Evolutionary conservation across 1,140 invertebrate genomes (phyloP).

Genomic region (Bombus huntii): DNA sequence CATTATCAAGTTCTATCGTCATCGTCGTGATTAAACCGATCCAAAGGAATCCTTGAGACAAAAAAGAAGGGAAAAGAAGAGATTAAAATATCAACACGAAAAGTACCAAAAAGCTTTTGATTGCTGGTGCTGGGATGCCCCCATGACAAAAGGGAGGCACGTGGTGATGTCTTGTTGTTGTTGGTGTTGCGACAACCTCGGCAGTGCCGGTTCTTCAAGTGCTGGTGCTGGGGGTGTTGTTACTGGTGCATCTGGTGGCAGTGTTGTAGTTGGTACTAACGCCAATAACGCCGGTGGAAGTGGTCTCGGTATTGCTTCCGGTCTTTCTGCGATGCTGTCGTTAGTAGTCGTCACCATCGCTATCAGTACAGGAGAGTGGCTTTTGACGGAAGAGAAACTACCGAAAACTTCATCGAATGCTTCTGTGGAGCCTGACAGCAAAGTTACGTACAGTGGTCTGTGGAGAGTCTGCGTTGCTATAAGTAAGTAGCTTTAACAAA

Average conservation of each 20-base stretch:
- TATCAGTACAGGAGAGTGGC: slow-evolving; percentile 84
- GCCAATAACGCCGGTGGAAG: slow-evolving; percentile 39
- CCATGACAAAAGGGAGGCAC: slow-evolving; percentile 67
- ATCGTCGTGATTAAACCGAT: not conserved
- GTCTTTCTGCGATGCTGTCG: slow-evolving; percentile 83
- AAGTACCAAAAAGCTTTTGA: slow-evolving; percentile 1
- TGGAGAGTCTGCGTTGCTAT: slow-evolving; percentile 79
- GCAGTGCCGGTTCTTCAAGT: slow-evolving; percentile 62
- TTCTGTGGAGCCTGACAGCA: slow-evolving; percentile 75
- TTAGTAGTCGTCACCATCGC: slow-evolving; percentile 83
- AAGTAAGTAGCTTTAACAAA: slow-evolving; percentile 68
- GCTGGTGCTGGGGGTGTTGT: slow-evolving; percentile 66
- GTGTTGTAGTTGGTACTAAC: slow-evolving; percentile 44
- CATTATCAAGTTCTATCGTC: not conserved
- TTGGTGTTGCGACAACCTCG: slow-evolving; percentile 66
- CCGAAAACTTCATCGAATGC: slow-evolving; percentile 77
- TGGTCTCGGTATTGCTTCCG: slow-evolving; percentile 74
- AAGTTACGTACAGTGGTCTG: slow-evolving; percentile 79
- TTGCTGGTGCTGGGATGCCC: slow-evolving; percentile 69
- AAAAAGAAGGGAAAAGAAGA: not conserved
- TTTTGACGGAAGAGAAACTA: slow-evolving; percentile 85
- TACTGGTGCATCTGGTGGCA: slow-evolving; percentile 44
- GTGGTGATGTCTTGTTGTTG: slow-evolving; percentile 77
- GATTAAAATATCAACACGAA: not conserved
- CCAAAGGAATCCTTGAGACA: not conserved